Percentiles rank a stretch among this genome's conserved stretches.
Evolutionary conservation across 2,797 vertebrate genomes (phyloP).

Genomic region (Rhinichthys osculus): DNA sequence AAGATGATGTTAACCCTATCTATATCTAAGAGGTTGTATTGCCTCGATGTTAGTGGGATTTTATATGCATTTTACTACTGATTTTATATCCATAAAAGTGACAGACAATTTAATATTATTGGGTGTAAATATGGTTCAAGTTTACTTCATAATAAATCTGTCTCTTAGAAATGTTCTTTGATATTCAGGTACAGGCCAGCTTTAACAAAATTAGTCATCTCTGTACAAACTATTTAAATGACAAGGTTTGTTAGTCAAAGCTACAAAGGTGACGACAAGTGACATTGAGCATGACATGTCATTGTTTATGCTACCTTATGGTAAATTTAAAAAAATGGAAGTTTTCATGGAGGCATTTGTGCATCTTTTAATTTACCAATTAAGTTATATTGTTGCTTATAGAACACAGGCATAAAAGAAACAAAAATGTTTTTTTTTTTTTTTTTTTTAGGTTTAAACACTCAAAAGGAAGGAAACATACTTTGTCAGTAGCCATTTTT

Average conservation of each 20-base stretch:
- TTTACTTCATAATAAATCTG: background rate
- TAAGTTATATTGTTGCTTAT: background rate
- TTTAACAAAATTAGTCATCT: background rate
- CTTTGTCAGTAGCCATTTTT: background rate
- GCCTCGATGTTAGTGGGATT: slow-evolving; percentile 21
- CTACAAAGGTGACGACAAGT: background rate
- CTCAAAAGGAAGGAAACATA: background rate
- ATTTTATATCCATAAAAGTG: background rate
- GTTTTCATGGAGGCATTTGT: background rate
- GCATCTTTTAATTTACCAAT: background rate
- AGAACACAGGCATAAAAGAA: background rate
- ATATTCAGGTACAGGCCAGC: background rate
- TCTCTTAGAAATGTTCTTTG: slow-evolving; percentile 4
- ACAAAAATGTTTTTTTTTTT: background rate
- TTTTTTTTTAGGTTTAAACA: too few species aligned
- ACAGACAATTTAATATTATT: slow-evolving; percentile 22
- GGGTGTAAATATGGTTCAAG: slow-evolving; percentile 3
- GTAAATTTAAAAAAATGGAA: background rate
- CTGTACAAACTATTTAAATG: background rate
- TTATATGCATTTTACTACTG: background rate
- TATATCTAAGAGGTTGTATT: slow-evolving; percentile 13
- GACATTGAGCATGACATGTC: background rate
- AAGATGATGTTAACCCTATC: slow-evolving; percentile 12
- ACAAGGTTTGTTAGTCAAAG: background rate
- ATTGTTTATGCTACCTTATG: background rate